Evolutionary conservation across 2,113 vertebrate species (phyloP), one percentile per base, ranked within the genome.

Genomic region (Vombatus ursinus): DNA sequence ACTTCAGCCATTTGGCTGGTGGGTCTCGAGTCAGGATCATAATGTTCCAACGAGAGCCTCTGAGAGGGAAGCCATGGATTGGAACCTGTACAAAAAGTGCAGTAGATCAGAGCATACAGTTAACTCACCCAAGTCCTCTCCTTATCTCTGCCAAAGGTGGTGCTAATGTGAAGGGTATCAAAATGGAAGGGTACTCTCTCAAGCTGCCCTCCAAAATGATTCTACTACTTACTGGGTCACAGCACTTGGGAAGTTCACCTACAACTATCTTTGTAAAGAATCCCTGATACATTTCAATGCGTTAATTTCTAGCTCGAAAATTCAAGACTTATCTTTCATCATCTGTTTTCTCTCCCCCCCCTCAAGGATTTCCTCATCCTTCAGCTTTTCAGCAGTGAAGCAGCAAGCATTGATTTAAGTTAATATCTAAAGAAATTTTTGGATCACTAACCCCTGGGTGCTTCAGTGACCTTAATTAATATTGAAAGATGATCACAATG

Each of bases 331-430:
- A 77, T 93, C 91, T 95, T 37, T 14, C 93, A 94, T 61, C 95
- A 89, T 54, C 61, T 12, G 26, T 68, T 37, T 22, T 12, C 16
- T 16, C 6, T 11, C 57, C 57, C 5, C 28, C 61, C 14, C 61
- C 4, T 2, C 14, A n/a, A 37, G 61, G 61, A 44, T 11, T 44
- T 84, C 68, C n/a, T 77, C 5, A 44, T 84, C 44, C 68, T 84
- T 19, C n/a, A 84, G 19, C 68, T 44, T 84, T 93, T 96, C 52
- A 90, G 91, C 92, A 92, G 92, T 95, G 26, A 50, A 90, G 61
- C 24, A 61, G 93, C 68, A 93, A 25, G 95, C 23, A 95, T 51
- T 96, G 95, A 97, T 51, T 95, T 95, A 91, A 96, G 52, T 94
- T 89, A 22, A 96, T 52, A 26, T 92, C 50, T 50, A 94, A 97